These are phyloP conservation scores for Gobionotothen gibberifrons DNA, from an alignment of 2,797 vertebrate genomes.

Conservation along the genomic window DNA sequence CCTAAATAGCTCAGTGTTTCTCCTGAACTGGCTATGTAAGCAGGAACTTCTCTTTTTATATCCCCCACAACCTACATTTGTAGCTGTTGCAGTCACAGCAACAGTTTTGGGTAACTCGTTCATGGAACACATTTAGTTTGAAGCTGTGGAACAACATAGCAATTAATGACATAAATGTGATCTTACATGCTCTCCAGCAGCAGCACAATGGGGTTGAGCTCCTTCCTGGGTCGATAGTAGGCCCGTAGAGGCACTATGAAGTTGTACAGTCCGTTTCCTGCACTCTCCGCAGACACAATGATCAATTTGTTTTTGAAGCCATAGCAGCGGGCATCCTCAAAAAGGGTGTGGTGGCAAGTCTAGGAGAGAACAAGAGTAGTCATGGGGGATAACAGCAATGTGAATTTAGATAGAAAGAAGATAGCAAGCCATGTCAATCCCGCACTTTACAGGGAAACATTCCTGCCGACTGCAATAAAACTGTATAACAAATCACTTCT, in stretches of 20 bases:
- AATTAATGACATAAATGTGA: neutral
- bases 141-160: constrained; percentile 1
- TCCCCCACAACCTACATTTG: constrained; percentile 41
- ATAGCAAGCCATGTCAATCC: neutral
- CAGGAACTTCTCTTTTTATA: constrained; percentile 27
- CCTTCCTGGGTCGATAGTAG: constrained; percentile 87
- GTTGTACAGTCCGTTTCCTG: constrained; percentile 90
- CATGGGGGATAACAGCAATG: neutral
- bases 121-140: constrained; percentile 3
- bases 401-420: neutral
- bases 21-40: constrained; percentile 34
- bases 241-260: constrained; percentile 89
- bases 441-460: no score
- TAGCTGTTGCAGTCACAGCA: constrained; percentile 10
- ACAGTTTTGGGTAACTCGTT: constrained; percentile 4
- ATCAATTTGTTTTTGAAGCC: constrained; percentile 89
- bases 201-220: constrained; percentile 89
- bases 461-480: no score
- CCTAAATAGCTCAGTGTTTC: constrained; percentile 44
- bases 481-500: no score
- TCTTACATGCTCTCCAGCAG: constrained; percentile 88
- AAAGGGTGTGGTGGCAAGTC: constrained; percentile 87
- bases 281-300: constrained; percentile 88
- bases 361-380: constrained; percentile 48
- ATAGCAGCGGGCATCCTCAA: constrained; percentile 87